A percentile compares a stretch with the other conserved stretches of the same genome.
Evolutionary conservation across 2,113 vertebrate species (phyloP).

Genomic region (Entomyzon cyanotis): DNA sequence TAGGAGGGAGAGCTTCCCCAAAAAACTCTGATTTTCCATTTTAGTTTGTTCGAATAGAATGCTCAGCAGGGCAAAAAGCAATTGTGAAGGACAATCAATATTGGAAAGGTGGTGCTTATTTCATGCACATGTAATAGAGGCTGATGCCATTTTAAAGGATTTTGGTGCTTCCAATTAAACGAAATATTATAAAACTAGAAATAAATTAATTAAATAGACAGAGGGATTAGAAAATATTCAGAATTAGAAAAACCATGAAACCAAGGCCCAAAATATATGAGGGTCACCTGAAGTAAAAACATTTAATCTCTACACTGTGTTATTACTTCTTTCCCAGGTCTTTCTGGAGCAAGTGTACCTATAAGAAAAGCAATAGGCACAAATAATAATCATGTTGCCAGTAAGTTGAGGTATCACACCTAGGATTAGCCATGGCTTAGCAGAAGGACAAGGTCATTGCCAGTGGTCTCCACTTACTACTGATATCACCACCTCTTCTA

Average conservation of each 20-base stretch:
- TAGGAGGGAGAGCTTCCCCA: neutral
- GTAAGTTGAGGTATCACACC: constrained; percentile 59
- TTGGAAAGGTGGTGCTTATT: neutral
- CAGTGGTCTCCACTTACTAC: constrained; percentile 71
- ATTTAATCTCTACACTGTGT: constrained; percentile 35
- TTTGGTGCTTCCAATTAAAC: neutral
- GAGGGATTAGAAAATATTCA: neutral
- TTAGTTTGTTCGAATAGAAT: neutral
- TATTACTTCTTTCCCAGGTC: constrained; percentile 13
- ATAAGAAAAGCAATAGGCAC: constrained; percentile 21
- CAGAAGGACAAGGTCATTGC: constrained; percentile 74
- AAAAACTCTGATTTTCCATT: neutral
- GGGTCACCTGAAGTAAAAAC: constrained; percentile 22
- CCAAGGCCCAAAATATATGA: neutral
- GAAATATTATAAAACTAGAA: neutral
- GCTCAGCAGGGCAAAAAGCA: neutral
- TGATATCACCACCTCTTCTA: constrained; percentile 57
- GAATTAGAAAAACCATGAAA: constrained; percentile 3
- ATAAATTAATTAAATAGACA: neutral
- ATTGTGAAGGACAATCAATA: neutral
- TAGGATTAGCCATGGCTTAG: constrained; percentile 62
- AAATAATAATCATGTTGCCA: constrained; percentile 67
- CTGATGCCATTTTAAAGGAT: neutral
- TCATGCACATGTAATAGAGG: neutral
- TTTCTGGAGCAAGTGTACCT: constrained; percentile 20